Evolutionary conservation across 2,797 vertebrate genomes (phyloP), one percentile per base, ranked within the genome.

Genomic region (Peromyscus melanophrys): DNA sequence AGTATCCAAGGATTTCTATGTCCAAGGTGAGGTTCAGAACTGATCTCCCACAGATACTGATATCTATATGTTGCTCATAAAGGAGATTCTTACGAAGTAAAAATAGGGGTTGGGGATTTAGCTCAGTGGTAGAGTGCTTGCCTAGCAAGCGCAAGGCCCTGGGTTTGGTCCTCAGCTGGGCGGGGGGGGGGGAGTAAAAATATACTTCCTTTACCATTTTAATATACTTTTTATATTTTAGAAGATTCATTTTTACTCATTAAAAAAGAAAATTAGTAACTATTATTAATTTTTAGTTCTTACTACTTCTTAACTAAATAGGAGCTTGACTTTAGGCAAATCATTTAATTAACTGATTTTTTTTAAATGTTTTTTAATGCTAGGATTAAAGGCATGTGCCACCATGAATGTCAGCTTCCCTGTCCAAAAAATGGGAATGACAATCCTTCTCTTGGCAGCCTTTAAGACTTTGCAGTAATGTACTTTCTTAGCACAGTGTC

Each of bases 161-260:
- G 46, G 46, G 46, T 49, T 49, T 49, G 46, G 46, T 49, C 46
- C 46, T 49, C 46, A 49, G 46, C 46, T 46, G 2, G 2, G 40
- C n/a, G 40, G 40, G 4, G 40, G 46, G 46, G 46, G 46, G 46
- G 46, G 46, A 73, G 4, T 84, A 86, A 96, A 84, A 93, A 59
- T 16, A 63, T 4, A 61, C 59, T 96, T 93, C 83, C 6, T 11
- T 76, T 93, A 80, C 49, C 21, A 90, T 81, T 96, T 52, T 94
- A 96, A 86, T 91, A 61, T 40, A 75, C 34, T 34, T 96, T 90
- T 71, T 92, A 63, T 90, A 55, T 86, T 94, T 97, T 96, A 87
- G 69, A 93, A 97, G 84, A 46, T 89, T 84, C 14, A 31, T 84
- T 95, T 97, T 46, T 65, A 40, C 9, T 89, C 96, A 63, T 93